These are phyloP conservation scores for Myotis planiceps DNA, from an alignment of 2,797 vertebrate genomes.

Conservation along the genomic window DNA sequence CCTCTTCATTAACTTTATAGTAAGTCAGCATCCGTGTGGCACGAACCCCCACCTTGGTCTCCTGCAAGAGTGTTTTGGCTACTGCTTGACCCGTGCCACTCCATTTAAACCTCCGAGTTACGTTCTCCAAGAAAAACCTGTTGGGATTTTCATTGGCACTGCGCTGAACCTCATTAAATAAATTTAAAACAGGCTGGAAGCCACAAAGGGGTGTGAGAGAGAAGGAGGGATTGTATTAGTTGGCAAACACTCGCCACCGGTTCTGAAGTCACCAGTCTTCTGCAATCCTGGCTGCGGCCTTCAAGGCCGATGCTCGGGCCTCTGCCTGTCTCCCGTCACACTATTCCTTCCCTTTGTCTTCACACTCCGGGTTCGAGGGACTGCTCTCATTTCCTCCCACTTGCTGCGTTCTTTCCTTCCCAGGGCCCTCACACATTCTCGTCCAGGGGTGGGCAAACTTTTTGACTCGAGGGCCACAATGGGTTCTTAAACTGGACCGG, in stretches of 20 bases:
- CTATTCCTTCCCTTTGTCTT: neutral
- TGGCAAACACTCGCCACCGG: neutral
- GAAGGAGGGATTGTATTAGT: neutral
- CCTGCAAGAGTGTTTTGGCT: neutral
- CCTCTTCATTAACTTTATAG: neutral
- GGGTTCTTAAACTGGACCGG: too few relatives aligned
- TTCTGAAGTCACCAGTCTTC: neutral
- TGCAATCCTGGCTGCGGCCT: neutral
- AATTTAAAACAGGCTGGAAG: neutral
- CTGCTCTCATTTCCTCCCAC: neutral
- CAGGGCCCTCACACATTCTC: too few relatives aligned
- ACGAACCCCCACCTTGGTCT: neutral
- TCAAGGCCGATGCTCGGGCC: rapidly evolving
- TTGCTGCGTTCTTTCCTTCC: neutral
- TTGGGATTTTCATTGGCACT: neutral
- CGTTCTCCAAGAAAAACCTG: neutral
- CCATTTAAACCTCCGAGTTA: neutral
- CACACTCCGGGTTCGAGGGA: neutral
- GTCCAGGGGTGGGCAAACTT: too few relatives aligned
- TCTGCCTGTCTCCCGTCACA: neutral
- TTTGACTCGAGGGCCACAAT: too few relatives aligned
- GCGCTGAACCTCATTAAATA: neutral
- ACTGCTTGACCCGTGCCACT: neutral
- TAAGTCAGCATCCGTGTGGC: too few relatives aligned
- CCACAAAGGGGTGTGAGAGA: neutral